phyloP scores from a whole-genome alignment of 2,113 vertebrate genomes.

The Laterallus jamaicensis region DNA sequence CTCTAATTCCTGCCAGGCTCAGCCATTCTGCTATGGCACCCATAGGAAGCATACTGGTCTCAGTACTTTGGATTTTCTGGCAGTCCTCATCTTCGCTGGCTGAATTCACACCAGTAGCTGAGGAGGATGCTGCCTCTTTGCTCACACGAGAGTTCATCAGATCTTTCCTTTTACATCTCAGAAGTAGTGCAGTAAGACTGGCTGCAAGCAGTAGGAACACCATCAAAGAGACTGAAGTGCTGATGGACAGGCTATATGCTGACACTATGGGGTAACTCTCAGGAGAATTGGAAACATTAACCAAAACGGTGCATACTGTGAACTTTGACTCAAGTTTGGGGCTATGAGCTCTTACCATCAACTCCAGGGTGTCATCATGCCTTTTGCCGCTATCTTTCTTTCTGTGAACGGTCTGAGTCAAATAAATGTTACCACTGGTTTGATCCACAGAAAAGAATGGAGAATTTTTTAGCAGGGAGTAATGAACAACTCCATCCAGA shows the following conservation, averaged over 20 bases:
- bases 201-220: conserved; percentile 79
- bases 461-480: conserved; percentile 79
- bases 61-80: conserved; percentile 36
- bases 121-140: conserved; percentile 56
- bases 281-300: conserved; percentile 82
- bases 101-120: conserved; percentile 33
- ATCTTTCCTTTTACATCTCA: conserved; percentile 79
- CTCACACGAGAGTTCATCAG: conserved; percentile 30
- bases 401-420: conserved; percentile 74
- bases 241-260: conserved; percentile 74
- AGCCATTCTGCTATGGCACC: conserved; percentile 72
- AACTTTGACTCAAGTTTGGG: conserved; percentile 83
- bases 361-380: conserved; percentile 72
- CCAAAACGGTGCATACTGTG: conserved; percentile 78
- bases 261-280: conserved; percentile 57
- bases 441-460: conserved; percentile 85
- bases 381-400: conserved; percentile 52
- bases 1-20: conserved; percentile 58
- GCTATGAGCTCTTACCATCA: conserved; percentile 83
- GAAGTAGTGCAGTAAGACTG: conserved; percentile 73
- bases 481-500: conserved; percentile 85
- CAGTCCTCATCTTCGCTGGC: background rate
- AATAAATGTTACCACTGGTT: conserved; percentile 83
- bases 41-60: conserved; percentile 5
- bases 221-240: conserved; percentile 72